Evolutionary conservation across 2,113 vertebrate species (phyloP).

Genomic region (Hemicordylus capensis): DNA sequence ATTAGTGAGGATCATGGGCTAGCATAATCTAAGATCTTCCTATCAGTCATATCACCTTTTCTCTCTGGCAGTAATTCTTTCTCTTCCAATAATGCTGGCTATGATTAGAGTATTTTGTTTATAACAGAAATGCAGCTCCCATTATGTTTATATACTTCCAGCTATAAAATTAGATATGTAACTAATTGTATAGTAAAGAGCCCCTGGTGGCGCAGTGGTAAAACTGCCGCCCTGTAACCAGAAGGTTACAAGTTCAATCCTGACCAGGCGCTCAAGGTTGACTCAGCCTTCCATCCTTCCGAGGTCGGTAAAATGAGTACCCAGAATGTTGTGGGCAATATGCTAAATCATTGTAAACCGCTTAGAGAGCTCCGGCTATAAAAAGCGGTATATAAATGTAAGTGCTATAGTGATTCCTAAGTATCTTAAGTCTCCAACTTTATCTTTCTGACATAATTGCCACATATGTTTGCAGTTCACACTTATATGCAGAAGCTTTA

Average conservation of each 20-base stretch:
- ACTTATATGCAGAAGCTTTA: constrained; percentile 24
- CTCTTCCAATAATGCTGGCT: neutral
- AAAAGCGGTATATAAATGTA: too few relatives aligned
- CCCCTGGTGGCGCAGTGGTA: too few relatives aligned
- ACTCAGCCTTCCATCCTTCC: too few relatives aligned
- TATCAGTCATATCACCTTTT: neutral
- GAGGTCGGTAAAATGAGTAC: too few relatives aligned
- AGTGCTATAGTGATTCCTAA: neutral
- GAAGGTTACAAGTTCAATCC: too few relatives aligned
- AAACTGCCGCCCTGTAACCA: too few relatives aligned
- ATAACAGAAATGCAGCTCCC: neutral
- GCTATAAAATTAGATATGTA: neutral
- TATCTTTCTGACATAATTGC: neutral
- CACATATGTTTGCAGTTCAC: constrained; percentile 19
- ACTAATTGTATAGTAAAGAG: too few relatives aligned
- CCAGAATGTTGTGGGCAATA: too few relatives aligned
- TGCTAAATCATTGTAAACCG: too few relatives aligned
- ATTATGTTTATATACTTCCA: neutral
- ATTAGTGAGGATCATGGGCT: neutral
- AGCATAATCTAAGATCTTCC: neutral
- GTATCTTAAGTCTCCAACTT: neutral
- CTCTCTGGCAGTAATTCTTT: neutral
- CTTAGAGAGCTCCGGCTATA: too few relatives aligned
- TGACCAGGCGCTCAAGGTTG: too few relatives aligned
- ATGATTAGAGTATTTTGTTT: neutral